These are phyloP conservation scores for Capreolus pygargus DNA, from an alignment of 2,113 vertebrate species.

Conservation along the genomic window DNA sequence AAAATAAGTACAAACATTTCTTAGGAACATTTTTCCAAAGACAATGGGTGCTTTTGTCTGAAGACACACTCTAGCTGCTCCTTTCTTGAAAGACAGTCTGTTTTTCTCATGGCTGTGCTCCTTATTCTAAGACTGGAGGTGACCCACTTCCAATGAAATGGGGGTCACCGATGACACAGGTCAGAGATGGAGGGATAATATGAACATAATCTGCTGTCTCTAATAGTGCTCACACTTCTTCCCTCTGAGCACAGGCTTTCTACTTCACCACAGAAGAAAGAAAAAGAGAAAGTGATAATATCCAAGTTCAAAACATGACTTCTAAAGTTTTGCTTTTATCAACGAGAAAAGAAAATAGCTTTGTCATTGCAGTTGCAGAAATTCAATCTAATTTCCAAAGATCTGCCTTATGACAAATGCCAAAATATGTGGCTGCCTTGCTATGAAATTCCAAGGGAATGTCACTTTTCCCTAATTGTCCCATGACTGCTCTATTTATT, in stretches of 20 bases:
- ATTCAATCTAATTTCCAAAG: background rate
- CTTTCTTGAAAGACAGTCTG: background rate
- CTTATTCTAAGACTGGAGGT: background rate
- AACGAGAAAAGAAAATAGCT: background rate
- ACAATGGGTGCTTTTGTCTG: background rate
- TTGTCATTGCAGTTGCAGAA: background rate
- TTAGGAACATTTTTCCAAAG: background rate
- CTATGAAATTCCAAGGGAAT: background rate
- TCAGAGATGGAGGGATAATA: background rate
- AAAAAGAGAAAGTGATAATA: background rate
- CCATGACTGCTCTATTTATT: background rate
- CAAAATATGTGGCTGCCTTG: background rate
- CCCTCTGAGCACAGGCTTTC: background rate
- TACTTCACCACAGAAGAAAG: background rate
- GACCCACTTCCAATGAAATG: background rate
- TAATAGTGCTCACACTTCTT: background rate
- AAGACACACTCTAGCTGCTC: background rate
- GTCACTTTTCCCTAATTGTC: background rate
- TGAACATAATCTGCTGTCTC: background rate
- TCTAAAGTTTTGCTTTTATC: background rate
- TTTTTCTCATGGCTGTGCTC: background rate
- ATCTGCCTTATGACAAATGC: background rate
- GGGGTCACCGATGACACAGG: background rate
- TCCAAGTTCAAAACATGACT: background rate
- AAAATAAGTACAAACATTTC: background rate